Conservation (phyloP, 2,888 invertebrate species). For the Machimus atricapillus region DNA sequence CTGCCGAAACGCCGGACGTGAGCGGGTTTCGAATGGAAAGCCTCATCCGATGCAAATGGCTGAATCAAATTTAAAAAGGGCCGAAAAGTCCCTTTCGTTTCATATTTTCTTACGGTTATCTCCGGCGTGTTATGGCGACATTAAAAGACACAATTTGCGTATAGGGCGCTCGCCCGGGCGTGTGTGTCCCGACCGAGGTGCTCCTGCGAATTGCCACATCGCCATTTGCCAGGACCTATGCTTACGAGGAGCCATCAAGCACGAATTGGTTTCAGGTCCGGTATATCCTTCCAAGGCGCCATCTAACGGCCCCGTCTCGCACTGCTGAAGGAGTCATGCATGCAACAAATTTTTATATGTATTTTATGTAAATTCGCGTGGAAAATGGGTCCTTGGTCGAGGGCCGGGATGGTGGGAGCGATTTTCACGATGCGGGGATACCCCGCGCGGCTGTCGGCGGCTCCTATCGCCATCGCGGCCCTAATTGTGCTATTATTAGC, state of each 20-base stretch:
- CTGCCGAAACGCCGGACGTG: conserved; percentile 9
- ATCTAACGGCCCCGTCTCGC: background rate
- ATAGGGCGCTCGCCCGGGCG: background rate
- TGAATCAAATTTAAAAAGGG: conserved; percentile 32
- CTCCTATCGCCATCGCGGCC: background rate
- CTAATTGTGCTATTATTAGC: conserved; percentile 36
- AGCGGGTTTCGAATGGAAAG: background rate
- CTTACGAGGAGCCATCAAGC: conserved; percentile 14
- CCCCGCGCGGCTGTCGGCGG: background rate
- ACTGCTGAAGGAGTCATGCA: background rate
- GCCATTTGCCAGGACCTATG: background rate
- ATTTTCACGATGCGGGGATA: background rate
- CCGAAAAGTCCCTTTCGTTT: conserved; percentile 24
- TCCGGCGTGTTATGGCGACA: background rate
- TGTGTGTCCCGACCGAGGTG: background rate
- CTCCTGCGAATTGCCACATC: background rate
- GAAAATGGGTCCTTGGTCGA: conserved; percentile 9
- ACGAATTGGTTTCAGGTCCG: conserved; percentile 15
- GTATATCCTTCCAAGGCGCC: background rate
- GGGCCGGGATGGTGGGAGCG: background rate
- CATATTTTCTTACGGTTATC: conserved; percentile 29
- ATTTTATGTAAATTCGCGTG: conserved; percentile 14
- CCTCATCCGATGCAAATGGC: background rate
- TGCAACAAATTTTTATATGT: conserved; percentile 35
- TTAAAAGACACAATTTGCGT: conserved; percentile 28